Base-by-base conservation (phyloP, 1,140 invertebrate species). In the Drosophila funebris region DNA sequence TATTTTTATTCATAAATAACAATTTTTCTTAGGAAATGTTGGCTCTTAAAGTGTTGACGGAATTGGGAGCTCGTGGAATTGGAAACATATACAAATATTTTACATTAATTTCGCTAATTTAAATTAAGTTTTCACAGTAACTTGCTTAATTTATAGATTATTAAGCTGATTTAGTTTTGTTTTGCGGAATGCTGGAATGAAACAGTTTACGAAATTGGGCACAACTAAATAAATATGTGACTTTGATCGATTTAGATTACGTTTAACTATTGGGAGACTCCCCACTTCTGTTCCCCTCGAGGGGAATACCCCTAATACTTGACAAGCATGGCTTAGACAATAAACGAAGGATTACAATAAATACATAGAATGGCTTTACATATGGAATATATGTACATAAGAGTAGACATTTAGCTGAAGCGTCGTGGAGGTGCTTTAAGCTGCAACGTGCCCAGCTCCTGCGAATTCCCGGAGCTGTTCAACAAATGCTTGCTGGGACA, bases 381-480 rank as follows among this genome's bases (percentile, higher is more conserved):
- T 53, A 53, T 67, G 61, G 74, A 78, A 89, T 87, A 78, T 20
- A 68, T 43, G 41, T 20, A 61, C 13, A 50, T 39, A 16, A 31
- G 9, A 18, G 14, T 31, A 14, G 27, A 22, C 16, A 3, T 16
- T 31, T 83, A 87, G 62, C 46, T 76, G 78, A 91, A 91, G 9
- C 87, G 83, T 52, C 90, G 67, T 9, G 90, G 91, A n/a, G 91
- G 91, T 9, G 91, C 90, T 68, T 92, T 91, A 0, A 92, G 66
- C 54, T 90, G 80, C 66, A 92, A 60, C 0, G 80, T 71, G 4
- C 90, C 87, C 56, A 89, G 64, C 36, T 90, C 83, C 43, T 61
- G 58, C 0, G 46, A n/a, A 6, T 46, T 53, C 0, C 20, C 20
- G 13, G 75, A 61, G 33, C 64, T 24, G 11, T 60, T 73, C 14